These are phyloP conservation scores for Chrysopa pallens DNA, from an alignment of 1,140 invertebrate genomes.

Conservation along the genomic window DNA sequence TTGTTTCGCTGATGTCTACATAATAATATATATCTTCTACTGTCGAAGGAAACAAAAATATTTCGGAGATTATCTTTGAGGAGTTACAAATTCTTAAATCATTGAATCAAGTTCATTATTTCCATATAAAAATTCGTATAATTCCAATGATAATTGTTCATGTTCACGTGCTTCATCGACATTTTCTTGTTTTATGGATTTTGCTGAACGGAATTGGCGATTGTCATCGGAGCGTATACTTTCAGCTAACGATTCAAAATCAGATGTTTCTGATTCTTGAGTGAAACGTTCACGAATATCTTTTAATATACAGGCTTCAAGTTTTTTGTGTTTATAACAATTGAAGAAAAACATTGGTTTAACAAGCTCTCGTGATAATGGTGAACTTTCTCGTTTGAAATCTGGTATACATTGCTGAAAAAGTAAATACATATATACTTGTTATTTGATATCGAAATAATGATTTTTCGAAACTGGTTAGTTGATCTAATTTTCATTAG, in stretches of 20 bases:
- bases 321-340: constrained; percentile 49
- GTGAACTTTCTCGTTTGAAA: constrained; percentile 34
- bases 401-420: constrained; percentile 47
- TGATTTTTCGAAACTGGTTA: too few relatives aligned
- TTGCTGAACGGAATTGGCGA: constrained; percentile 16
- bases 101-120: constrained; percentile 24
- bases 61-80: too few relatives aligned
- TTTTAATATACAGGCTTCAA: constrained; percentile 49
- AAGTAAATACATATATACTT: constrained; percentile 1
- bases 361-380: constrained; percentile 36
- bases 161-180: constrained; percentile 22
- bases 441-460: too few relatives aligned
- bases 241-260: constrained; percentile 24
- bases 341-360: constrained; percentile 49
- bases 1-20: too few relatives aligned
- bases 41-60: too few relatives aligned
- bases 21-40: too few relatives aligned
- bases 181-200: constrained; percentile 11
- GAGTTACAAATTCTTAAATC: too few relatives aligned
- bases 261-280: constrained; percentile 26
- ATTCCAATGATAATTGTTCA: constrained; percentile 30
- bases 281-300: constrained; percentile 38
- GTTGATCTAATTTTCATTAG: too few relatives aligned
- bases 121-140: constrained; percentile 35
- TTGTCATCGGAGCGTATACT: constrained; percentile 31